Percentiles rank a stretch among this genome's conserved stretches.
These are phyloP conservation scores for Morus bassanus DNA, from an alignment of 2,797 vertebrate species.

Conservation along the genomic window DNA sequence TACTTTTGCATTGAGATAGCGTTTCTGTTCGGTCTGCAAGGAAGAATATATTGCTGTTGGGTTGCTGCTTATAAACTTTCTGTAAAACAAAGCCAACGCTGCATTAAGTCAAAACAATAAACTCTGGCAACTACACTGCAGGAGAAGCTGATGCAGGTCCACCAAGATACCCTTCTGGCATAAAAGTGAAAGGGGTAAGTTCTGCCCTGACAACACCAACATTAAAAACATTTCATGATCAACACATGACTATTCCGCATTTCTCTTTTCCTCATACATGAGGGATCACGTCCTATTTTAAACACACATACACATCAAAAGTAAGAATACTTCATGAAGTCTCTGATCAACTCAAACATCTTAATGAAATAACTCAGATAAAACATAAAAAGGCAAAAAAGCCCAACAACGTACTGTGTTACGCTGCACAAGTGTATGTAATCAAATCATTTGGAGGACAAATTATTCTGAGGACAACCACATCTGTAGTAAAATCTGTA, in stretches of 20 bases:
- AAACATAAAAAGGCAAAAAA: neutral
- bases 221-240: neutral
- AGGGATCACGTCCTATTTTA: neutral
- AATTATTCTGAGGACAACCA: neutral
- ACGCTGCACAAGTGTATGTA: neutral
- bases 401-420: rapidly evolving
- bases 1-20: constrained; percentile 87
- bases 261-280: neutral
- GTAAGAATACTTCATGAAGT: neutral
- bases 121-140: neutral
- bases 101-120: neutral
- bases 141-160: neutral
- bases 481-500: neutral
- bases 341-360: neutral
- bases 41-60: constrained; percentile 95
- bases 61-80: constrained; percentile 92
- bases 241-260: neutral
- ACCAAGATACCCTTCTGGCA: neutral
- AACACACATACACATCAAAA: neutral
- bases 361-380: neutral
- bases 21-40: constrained; percentile 84
- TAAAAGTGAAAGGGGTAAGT: neutral
- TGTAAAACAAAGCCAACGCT: constrained; percentile 72
- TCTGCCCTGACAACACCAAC: neutral
- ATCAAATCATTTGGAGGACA: neutral